These are phyloP conservation scores for Drosophila prostipennis DNA, from an alignment of 2,888 invertebrate species.

Conservation along the genomic window DNA sequence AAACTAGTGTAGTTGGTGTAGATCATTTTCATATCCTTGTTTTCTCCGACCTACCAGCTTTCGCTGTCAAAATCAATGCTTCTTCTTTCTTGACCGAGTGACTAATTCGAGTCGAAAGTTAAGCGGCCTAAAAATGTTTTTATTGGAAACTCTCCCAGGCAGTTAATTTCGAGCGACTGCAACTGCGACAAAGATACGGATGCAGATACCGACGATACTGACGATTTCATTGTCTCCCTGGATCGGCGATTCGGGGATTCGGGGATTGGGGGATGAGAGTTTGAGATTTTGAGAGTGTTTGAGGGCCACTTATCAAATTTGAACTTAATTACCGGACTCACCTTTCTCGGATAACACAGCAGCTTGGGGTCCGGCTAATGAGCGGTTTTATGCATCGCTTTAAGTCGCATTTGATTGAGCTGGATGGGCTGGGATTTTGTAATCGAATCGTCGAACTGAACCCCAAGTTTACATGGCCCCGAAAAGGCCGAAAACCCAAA, in stretches of 20 bases:
- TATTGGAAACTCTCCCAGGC: constrained; percentile 26
- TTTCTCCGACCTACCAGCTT: not conserved
- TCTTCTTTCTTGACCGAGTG: constrained; percentile 1
- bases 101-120: constrained; percentile 25
- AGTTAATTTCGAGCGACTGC: constrained; percentile 8
- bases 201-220: constrained; percentile 29
- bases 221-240: constrained; percentile 41
- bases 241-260: not conserved
- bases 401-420: constrained; percentile 55
- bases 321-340: constrained; percentile 68
- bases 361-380: constrained; percentile 56
- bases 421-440: constrained; percentile 53
- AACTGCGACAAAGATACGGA: constrained; percentile 25
- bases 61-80: constrained; percentile 2
- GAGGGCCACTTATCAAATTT: constrained; percentile 70
- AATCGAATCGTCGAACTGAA: constrained; percentile 48
- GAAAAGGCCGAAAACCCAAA: constrained; percentile 5
- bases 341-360: constrained; percentile 57
- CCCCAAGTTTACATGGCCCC: constrained; percentile 49
- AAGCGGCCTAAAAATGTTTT: constrained; percentile 42
- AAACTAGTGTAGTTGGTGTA: too few relatives aligned
- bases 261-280: not conserved
- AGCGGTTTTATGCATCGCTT: constrained; percentile 71
- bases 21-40: not conserved
- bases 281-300: constrained; percentile 26